These are phyloP conservation scores for Talpa occidentalis DNA, from an alignment of 2,113 vertebrate genomes.

Conservation along the genomic window DNA sequence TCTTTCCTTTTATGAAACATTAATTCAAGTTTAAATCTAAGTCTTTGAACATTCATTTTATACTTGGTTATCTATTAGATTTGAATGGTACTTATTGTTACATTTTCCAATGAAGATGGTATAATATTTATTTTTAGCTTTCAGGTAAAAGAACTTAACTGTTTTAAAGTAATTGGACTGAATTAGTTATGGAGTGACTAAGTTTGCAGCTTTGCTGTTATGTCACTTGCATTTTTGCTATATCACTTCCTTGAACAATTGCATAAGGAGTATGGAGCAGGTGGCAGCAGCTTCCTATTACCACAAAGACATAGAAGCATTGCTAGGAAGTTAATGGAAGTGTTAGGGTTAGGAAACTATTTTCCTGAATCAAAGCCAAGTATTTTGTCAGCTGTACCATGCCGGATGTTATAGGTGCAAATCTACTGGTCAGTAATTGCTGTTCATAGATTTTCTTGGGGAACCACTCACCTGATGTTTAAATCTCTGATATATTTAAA, in stretches of 20 bases:
- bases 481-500: neutral
- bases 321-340: constrained; percentile 31
- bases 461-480: neutral
- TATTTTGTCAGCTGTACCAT: neutral
- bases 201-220: constrained; percentile 24
- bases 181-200: constrained; percentile 25
- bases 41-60: constrained; percentile 35
- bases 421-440: neutral
- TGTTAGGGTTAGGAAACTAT: constrained; percentile 26
- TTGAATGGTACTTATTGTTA: constrained; percentile 50
- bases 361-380: constrained; percentile 46
- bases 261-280: constrained; percentile 31
- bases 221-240: neutral
- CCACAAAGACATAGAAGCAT: neutral
- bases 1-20: constrained; percentile 52
- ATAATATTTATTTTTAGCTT: constrained; percentile 62
- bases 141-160: constrained; percentile 45
- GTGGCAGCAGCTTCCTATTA: neutral
- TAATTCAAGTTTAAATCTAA: constrained; percentile 50
- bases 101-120: constrained; percentile 1
- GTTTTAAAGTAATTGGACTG: constrained; percentile 48
- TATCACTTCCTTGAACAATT: neutral
- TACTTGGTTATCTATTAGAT: constrained; percentile 26
- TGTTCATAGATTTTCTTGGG: constrained; percentile 30
- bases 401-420: neutral